Conservation (phyloP, 2,888 invertebrate genomes). For the Mesorhabditis belari region DNA sequence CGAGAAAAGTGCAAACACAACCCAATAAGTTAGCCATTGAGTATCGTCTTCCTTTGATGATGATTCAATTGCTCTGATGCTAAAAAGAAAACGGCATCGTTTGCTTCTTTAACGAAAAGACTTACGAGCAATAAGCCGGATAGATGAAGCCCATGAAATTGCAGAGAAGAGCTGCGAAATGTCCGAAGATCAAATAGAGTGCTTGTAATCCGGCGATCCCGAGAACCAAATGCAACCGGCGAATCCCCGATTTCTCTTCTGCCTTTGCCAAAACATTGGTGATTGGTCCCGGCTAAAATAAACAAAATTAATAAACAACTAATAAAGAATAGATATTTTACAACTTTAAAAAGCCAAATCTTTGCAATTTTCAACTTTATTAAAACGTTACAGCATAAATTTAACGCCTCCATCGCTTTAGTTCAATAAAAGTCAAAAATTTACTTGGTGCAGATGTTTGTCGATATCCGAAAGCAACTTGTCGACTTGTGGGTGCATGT, state of each 20-base stretch:
- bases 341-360: too few relatives aligned
- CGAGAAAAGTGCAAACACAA: constrained; percentile 88
- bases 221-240: constrained; percentile 55
- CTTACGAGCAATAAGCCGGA: constrained; percentile 80
- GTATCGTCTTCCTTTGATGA: constrained; percentile 57
- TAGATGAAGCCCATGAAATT: constrained; percentile 89
- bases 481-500: too few relatives aligned
- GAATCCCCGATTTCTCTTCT: constrained; percentile 57
- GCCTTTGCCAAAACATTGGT: constrained; percentile 55
- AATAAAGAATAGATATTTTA: too few relatives aligned
- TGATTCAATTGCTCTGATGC: constrained; percentile 61
- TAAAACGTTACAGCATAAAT: too few relatives aligned
- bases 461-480: neutral
- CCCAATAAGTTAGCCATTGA: constrained; percentile 81
- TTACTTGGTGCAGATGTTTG: neutral
- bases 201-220: constrained; percentile 69
- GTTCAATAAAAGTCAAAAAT: neutral
- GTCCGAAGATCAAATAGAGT: constrained; percentile 87
- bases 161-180: constrained; percentile 88
- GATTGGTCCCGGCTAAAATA: constrained; percentile 56
- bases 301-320: too few relatives aligned
- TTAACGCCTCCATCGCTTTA: too few relatives aligned
- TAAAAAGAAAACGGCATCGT: too few relatives aligned
- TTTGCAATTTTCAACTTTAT: too few relatives aligned
- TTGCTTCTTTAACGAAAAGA: too few relatives aligned